Evolutionary conservation across 2,113 vertebrate species (phyloP).

Genomic region (Hydrochoerus hydrochaeris): DNA sequence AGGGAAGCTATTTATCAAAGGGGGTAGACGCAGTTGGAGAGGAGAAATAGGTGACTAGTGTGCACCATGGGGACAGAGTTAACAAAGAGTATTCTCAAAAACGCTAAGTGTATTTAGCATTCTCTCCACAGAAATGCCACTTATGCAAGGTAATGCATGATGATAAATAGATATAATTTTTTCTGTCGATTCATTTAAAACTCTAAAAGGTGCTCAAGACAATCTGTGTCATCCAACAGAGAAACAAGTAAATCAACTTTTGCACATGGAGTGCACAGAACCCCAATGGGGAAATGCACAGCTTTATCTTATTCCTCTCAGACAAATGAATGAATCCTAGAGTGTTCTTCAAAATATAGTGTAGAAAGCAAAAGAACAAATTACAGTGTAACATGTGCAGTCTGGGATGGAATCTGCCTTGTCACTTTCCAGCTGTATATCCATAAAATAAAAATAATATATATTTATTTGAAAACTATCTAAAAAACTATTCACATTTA

Average conservation of each 20-base stretch:
- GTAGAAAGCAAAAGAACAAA: neutral
- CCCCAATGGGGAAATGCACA: neutral
- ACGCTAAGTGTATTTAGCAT: too few relatives aligned
- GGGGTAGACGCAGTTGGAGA: neutral
- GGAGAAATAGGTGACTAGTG: neutral
- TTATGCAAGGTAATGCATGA: too few relatives aligned
- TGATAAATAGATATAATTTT: neutral
- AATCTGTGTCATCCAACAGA: neutral
- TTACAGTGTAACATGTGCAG: neutral
- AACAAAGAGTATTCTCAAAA: neutral
- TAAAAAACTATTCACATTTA: neutral
- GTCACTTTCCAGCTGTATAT: neutral
- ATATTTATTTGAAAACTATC: neutral
- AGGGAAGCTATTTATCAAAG: neutral
- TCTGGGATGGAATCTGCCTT: neutral
- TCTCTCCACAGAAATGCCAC: neutral
- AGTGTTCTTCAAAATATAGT: neutral
- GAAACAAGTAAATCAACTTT: neutral
- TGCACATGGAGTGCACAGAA: neutral
- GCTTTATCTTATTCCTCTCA: too few relatives aligned
- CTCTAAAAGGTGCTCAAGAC: neutral
- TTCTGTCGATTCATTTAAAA: neutral
- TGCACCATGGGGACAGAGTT: neutral
- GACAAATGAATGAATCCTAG: neutral
- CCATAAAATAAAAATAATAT: neutral